phyloP scores from a whole-genome alignment of 1,140 invertebrate genomes.

The Lysiphlebus fabarum region DNA sequence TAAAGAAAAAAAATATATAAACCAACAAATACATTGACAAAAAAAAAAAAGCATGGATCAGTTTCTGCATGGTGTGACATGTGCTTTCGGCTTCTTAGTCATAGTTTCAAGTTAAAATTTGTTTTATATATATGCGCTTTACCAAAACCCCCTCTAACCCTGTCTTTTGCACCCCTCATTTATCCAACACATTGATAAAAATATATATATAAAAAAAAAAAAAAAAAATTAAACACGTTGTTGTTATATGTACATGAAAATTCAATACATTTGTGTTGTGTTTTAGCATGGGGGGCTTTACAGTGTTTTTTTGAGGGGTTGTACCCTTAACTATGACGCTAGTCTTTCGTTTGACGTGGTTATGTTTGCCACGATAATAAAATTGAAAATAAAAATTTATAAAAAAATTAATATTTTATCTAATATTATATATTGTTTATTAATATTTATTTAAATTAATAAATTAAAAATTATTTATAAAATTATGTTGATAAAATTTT shows the following conservation, averaged over 20 bases:
- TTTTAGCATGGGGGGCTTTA: constrained; percentile 20
- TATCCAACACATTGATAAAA: constrained; percentile 9
- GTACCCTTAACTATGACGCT: constrained; percentile 22
- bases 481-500: neutral
- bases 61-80: constrained; percentile 31
- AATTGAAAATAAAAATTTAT: constrained; percentile 10
- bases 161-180: neutral
- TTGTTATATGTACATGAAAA: too few relatives aligned
- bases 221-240: too few relatives aligned
- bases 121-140: too few relatives aligned
- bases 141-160: neutral
- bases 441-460: neutral
- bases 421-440: neutral
- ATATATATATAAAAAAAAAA: too few relatives aligned
- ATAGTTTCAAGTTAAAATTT: constrained; percentile 30
- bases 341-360: constrained; percentile 22
- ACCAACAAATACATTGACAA: neutral
- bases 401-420: neutral
- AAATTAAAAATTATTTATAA: too few relatives aligned
- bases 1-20: neutral
- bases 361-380: constrained; percentile 12
- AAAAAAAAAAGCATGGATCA: constrained; percentile 6
- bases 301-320: constrained; percentile 24
- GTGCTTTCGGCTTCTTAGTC: constrained; percentile 36
- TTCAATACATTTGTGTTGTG: constrained; percentile 10